Evolutionary conservation across 2,888 invertebrate genomes (phyloP), one percentile per base, ranked within the genome.

Genomic region (Andricus quercusramuli): DNA sequence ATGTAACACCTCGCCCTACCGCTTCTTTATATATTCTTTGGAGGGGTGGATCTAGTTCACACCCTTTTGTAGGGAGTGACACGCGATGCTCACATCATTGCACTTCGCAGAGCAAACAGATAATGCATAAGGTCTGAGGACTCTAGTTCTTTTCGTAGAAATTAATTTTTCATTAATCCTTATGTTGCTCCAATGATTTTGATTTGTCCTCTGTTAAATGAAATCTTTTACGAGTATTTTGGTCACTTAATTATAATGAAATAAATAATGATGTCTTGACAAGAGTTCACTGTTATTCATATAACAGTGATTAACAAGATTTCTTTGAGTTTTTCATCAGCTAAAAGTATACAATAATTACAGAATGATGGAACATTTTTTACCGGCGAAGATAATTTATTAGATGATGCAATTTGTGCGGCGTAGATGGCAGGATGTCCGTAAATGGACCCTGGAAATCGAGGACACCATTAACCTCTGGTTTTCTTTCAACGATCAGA

Each of bases 21-120:
- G 47, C 32, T 80, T 85, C 85, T 85, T 85, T 83, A 80, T 83
- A 80, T 80, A 78, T 76, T 68, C 67, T 76, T 68, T 68, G 79
- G 79, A 80, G 78, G 85, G 83, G 83, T 85, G 79, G 78, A 67
- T 29, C 79, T 80, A 80, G 84, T 80, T 85, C 83, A 79, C 83
- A 85, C 84, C 84, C 82, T 86, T 80, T 67, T 62, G 65, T 70
- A 77, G 83, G 86, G 87, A 89, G 81, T 89, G 88, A 89, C 92
- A 92, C 92, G 92, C 92, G 90, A 92, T 90, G 88, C 88, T 88
- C 90, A 89, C 92, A 92, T 92, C 91, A 92, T 90, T 91, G 87
- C 88, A 83, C 83, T 78, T 83, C 74, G 79, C 68, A 68, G 62
- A 82, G 76, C 80, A 74, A 78, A 41, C 3, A 44, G 4, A 77